These are phyloP conservation scores for Glossophaga mutica DNA, from an alignment of 2,797 vertebrate species.

Conservation along the genomic window DNA sequence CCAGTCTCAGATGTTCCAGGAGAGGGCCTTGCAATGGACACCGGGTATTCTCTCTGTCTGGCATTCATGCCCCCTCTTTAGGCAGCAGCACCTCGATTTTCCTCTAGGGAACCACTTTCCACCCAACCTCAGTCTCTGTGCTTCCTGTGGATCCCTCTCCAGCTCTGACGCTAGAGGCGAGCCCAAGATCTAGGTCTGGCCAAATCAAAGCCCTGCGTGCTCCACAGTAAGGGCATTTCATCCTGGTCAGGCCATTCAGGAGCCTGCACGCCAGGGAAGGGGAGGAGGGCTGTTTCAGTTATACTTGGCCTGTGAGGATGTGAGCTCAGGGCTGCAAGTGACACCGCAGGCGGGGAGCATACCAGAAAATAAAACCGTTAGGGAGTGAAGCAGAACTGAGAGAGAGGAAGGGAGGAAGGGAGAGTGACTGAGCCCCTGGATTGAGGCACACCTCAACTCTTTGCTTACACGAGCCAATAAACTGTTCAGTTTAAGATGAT, in stretches of 20 bases:
- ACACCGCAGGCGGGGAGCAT: neutral
- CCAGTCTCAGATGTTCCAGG: neutral
- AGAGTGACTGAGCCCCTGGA: neutral
- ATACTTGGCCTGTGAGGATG: neutral
- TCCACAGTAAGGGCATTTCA: neutral
- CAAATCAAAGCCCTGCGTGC: neutral
- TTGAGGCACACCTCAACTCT: neutral
- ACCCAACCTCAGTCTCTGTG: neutral
- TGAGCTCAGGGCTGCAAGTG: neutral
- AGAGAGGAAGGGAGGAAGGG: too few species aligned
- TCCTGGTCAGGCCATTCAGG: neutral
- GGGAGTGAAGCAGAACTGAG: neutral
- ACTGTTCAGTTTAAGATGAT: neutral
- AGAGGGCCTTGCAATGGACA: rapidly evolving
- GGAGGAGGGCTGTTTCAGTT: neutral
- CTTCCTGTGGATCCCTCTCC: neutral
- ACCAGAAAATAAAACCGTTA: neutral
- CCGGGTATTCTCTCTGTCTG: neutral
- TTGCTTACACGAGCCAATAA: neutral
- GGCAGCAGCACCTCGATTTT: neutral
- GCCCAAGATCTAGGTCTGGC: neutral
- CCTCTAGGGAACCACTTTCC: neutral
- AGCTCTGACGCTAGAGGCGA: neutral
- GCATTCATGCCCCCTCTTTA: neutral
- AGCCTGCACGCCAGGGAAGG: neutral